These are phyloP conservation scores for Rhipidura dahli DNA, from an alignment of 2,113 vertebrate species.

Conservation along the genomic window DNA sequence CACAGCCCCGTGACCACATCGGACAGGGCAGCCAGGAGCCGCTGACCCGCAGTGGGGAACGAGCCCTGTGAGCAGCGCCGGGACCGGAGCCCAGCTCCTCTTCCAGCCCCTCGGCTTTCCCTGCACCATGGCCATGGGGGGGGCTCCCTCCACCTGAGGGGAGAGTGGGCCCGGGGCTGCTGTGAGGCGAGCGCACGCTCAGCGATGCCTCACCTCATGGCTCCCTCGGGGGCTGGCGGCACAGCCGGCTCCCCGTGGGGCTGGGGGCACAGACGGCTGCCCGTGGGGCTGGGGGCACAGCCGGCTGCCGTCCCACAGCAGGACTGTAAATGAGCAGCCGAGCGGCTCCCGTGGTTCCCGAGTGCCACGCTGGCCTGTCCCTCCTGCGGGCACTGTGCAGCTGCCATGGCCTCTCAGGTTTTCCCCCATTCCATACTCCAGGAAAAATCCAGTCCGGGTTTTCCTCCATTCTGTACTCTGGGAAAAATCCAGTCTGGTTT, in stretches of 20 bases:
- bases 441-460: too few species aligned
- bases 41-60: not conserved
- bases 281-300: too few species aligned
- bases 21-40: not conserved
- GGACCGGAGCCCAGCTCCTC: not conserved
- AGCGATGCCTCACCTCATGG: not conserved
- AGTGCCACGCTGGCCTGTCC: not conserved
- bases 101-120: not conserved
- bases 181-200: not conserved
- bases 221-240: not conserved
- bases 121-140: accelerated
- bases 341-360: too few species aligned
- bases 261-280: too few species aligned
- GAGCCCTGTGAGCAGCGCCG: accelerated
- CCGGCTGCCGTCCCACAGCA: too few species aligned
- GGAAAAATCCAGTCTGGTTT: too few species aligned
- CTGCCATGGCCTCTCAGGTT: not conserved
- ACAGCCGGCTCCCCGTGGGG: not conserved
- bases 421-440: too few species aligned
- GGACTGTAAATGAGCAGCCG: too few species aligned
- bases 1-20: not conserved
- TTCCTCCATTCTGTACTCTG: too few species aligned
- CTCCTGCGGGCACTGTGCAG: not conserved
- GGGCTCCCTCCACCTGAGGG: not conserved
- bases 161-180: not conserved